Conservation (phyloP, 2,797 vertebrate species). For the Taeniopygia guttata region DNA sequence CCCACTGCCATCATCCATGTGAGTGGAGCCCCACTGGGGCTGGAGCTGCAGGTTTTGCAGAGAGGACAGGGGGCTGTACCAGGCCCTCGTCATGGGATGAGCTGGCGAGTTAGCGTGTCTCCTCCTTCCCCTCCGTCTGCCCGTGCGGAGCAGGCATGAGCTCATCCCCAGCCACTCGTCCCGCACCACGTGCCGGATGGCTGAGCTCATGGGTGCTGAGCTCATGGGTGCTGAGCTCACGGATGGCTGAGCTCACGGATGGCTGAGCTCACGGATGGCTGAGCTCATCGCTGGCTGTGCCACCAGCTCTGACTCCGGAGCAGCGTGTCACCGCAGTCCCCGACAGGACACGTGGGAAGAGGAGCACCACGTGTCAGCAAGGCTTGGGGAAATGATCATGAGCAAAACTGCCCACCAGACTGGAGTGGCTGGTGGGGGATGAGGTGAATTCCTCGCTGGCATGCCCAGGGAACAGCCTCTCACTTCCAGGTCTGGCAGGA, state of each 20-base stretch:
- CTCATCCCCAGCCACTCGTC: slow-evolving; percentile 56
- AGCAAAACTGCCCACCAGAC: not conserved
- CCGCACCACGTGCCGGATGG: not conserved
- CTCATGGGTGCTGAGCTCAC: too few species aligned
- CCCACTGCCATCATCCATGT: not conserved
- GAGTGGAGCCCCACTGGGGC: not conserved
- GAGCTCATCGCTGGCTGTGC: slow-evolving; percentile 47
- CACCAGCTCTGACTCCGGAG: not conserved
- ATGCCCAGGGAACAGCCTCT: not conserved
- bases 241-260: not conserved
- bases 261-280: slow-evolving; percentile 15
- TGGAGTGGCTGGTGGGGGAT: not conserved
- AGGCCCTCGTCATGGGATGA: not conserved
- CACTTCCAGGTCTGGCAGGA: not conserved
- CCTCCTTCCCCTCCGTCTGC: slow-evolving; percentile 3
- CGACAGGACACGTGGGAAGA: not conserved
- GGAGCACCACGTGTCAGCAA: not conserved
- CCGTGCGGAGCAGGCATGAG: slow-evolving; percentile 39
- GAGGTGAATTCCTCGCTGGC: not conserved
- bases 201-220: too few species aligned
- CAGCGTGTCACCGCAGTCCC: not conserved
- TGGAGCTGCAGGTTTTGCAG: not conserved
- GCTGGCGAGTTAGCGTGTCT: not conserved
- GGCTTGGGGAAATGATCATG: not conserved
- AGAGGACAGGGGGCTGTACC: not conserved